Base-by-base conservation (phyloP, 1,140 invertebrate genomes). In the Oedothorax gibbosus region DNA sequence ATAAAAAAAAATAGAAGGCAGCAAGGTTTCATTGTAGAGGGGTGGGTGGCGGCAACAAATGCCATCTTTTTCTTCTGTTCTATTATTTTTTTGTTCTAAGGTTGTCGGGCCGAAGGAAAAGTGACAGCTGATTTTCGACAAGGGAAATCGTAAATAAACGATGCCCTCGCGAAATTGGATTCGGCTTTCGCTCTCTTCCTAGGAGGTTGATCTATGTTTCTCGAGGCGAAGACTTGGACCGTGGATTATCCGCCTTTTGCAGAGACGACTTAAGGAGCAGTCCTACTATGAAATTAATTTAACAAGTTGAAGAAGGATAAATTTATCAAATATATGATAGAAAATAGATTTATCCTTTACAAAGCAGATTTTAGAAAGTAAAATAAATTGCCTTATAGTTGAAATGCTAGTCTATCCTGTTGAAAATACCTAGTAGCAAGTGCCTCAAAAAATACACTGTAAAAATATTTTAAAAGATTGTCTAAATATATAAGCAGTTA, bases 91-190 rank as follows among this genome's bases (percentile, higher is more conserved):
- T 77, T 77, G 75, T 77, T 81, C 66, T 56, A 68, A 68, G 12
- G 54, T 60, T 71, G 78, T 71, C 21, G 66, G 64, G 50, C 7
- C 57, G 78, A 81, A 81, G 66, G 56, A 68, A 81, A 81, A 81
- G 78, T 81, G 78, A 81, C 78, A 81, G 78, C 66, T 81, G 78
- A 81, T 81, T 81, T 81, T 81, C 78, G 78, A 81, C 78, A 60
- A 50, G 78, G 78, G 78, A 81, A 81, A 81, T 81, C 78, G 78
- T 81, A 81, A 81, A 81, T 81, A 81, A 81, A 81, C 78, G 78
- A 81, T 81, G 78, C 78, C 66, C 50, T 56, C 14, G 54, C 65
- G 66, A 81, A 81, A 81, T 81, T 81, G 78, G 78, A 81, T 81
- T 81, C 78, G 78, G 78, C 69, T 81, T 81, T 68, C 60, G 54